Base-by-base conservation (phyloP, 1,140 invertebrate genomes). In the Drosophila tropicalis region DNA sequence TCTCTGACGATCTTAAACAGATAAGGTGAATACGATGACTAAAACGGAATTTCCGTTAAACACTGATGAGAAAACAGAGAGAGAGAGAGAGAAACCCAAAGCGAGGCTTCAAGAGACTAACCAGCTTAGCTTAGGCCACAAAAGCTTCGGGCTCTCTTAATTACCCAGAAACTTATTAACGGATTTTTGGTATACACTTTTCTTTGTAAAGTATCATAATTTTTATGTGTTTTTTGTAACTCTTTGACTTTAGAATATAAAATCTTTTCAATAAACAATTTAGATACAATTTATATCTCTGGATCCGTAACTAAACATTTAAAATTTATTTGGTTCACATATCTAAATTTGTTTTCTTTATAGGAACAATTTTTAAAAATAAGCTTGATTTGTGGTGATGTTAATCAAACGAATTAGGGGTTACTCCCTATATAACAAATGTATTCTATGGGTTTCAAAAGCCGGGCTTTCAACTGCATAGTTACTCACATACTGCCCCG, bases 21-120 rank as follows among this genome's bases (percentile, higher is more conserved):
- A 32, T 39, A 55, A 57, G 29, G 55, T 36, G 47, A 70, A 64
- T 62, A 36, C n/a, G 39, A 67, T 66, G 55, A 78, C 58, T 57
- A 72, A 70, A 72, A 51, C 66, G 81, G 70, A 76, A 76, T 74
- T 73, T 55, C 58, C 70, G 66, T 54, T 17, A 32, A 72, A 54
- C n/a, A 19, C 9, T 9, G 9, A 58, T 36, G 17, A 32, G 17
- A 25, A 25, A 5, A 6, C 5, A 29, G 29, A 29, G 32, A 39
- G 15, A 19, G 10, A 57, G 29, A 32, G 2, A 57, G 25, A 29
- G 55, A 15, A n/a, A 32, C 1, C 9, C 4, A 12, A 57, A 57
- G 56, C 15, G 32, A 10, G n/a, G 56, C 56, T 58, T 58, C 7
- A 17, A 58, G 15, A 19, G 17, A 58, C 29, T 10, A 6, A 25